Percentiles rank a stretch among this genome's conserved stretches.
Evolutionary conservation across 2,113 vertebrate species (phyloP).

Genomic region (Grallaria varia): DNA sequence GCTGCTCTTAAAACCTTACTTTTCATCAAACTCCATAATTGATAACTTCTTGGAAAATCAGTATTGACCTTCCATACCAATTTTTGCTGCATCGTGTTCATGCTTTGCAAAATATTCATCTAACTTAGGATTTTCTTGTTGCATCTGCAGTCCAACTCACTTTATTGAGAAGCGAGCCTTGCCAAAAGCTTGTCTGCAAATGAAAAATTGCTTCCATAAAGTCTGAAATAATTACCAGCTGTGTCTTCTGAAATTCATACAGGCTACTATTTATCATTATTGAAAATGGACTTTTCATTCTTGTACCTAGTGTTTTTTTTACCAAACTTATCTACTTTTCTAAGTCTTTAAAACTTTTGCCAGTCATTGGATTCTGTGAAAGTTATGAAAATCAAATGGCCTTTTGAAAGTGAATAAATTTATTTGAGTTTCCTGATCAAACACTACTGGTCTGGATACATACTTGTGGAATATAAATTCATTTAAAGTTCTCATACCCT

Average conservation of each 20-base stretch:
- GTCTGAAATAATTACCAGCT: slow-evolving; percentile 66
- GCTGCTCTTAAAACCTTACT: background rate
- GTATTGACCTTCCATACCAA: background rate
- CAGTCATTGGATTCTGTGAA: background rate
- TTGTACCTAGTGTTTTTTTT: background rate
- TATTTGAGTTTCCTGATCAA: slow-evolving; percentile 10
- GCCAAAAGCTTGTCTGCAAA: slow-evolving; percentile 48
- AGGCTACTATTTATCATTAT: slow-evolving; percentile 6
- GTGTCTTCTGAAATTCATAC: slow-evolving; percentile 27
- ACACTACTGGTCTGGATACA: background rate
- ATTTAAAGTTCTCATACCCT: background rate
- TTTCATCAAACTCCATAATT: background rate
- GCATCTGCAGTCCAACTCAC: slow-evolving; percentile 2
- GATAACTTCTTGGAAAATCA: background rate
- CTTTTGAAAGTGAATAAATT: slow-evolving; percentile 35
- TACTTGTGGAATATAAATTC: background rate
- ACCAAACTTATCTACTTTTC: background rate
- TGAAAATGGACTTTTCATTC: background rate
- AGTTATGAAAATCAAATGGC: background rate
- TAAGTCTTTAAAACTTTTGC: background rate
- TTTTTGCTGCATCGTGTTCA: background rate
- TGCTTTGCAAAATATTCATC: background rate
- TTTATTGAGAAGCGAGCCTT: slow-evolving; percentile 23
- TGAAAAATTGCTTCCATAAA: slow-evolving; percentile 59
- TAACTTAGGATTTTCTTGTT: background rate